Percentiles rank a stretch among this genome's conserved stretches.
Evolutionary conservation across 2,888 invertebrate species (phyloP).

Genomic region (Salticus scenicus): DNA sequence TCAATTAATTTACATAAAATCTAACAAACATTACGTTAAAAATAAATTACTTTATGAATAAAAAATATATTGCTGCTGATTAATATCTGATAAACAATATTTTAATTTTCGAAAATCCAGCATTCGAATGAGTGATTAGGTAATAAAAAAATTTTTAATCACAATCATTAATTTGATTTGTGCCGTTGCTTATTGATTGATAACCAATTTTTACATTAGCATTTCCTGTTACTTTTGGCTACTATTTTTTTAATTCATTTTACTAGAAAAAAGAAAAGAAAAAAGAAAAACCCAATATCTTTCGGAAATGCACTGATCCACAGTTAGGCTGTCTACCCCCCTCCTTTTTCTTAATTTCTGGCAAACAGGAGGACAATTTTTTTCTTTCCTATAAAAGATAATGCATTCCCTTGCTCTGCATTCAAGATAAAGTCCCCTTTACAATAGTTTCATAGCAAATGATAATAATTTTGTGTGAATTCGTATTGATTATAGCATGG

Average conservation of each 20-base stretch:
- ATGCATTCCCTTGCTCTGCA: slow-evolving; percentile 46
- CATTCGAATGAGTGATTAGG: slow-evolving; percentile 33
- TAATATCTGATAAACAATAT: background rate
- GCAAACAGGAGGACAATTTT: slow-evolving; percentile 31
- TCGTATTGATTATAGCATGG: slow-evolving; percentile 58
- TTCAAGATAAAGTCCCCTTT: slow-evolving; percentile 55
- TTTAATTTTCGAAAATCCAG: background rate
- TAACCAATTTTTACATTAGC: slow-evolving; percentile 54
- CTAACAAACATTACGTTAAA: too few relatives aligned
- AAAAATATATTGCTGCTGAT: too few relatives aligned
- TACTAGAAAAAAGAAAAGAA: slow-evolving; percentile 28
- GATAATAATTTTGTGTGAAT: slow-evolving; percentile 49
- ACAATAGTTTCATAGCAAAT: slow-evolving; percentile 59
- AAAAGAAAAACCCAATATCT: slow-evolving; percentile 31
- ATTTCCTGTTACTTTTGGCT: slow-evolving; percentile 39
- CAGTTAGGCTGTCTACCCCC: background rate
- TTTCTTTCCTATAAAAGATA: slow-evolving; percentile 36
- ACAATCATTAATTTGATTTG: slow-evolving; percentile 61
- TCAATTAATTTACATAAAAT: too few relatives aligned
- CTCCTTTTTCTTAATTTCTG: slow-evolving; percentile 40
- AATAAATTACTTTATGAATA: too few relatives aligned
- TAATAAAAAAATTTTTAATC: slow-evolving; percentile 45
- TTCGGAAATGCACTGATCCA: slow-evolving; percentile 26
- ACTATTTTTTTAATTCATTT: slow-evolving; percentile 25
- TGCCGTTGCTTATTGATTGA: slow-evolving; percentile 36